Evolutionary conservation across 2,797 vertebrate species (phyloP), one percentile per base, ranked within the genome.

Genomic region (Podarcis siculus): DNA sequence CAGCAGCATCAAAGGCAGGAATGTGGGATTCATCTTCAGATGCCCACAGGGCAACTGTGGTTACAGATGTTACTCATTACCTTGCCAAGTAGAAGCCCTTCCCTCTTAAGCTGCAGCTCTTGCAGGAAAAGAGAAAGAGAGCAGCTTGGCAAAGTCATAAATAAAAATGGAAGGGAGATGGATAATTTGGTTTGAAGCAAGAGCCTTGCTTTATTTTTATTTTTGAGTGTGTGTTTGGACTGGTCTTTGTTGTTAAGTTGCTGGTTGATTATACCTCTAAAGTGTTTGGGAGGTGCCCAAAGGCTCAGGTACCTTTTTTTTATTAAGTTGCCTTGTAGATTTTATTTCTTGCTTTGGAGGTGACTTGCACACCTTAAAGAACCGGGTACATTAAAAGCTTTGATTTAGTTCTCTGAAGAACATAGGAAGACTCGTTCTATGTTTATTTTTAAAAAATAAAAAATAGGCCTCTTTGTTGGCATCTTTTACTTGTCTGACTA

Each of bases 291-390:
- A 25, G 21, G 10, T 72, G 69, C 4, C 37, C 32, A 45, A 83
- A 67, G 73, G 27, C 8, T 66, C 10, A 4, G 73, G 13, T 27
- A 13, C 37, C 64, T 19, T 61, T 27, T 6, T 42, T 27, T 27
- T 6, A 8, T 71, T 8, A 45, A 75, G 69, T 66, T 64, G 39
- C 69, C 90, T 97, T 97, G 95, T 3, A 49, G 30, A 15, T 32
- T 76, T 49, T 27, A n/a, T 37, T 95, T 78, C 37, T 85, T 82
- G 90, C 91, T 89, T 93, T 92, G 94, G 95, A 95, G 93, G 95
- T 94, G 94, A 92, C 89, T 93, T 90, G 90, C 93, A 95, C 94
- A 93, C 94, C 91, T 97, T 95, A 97, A 97, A 97, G 91, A 89
- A 87, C 90, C 89, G 89, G 86, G 92, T 85, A 89, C 27, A 58